These are phyloP conservation scores for Gasteruption jaculator DNA, from an alignment of 2,888 invertebrate species.

Conservation along the genomic window DNA sequence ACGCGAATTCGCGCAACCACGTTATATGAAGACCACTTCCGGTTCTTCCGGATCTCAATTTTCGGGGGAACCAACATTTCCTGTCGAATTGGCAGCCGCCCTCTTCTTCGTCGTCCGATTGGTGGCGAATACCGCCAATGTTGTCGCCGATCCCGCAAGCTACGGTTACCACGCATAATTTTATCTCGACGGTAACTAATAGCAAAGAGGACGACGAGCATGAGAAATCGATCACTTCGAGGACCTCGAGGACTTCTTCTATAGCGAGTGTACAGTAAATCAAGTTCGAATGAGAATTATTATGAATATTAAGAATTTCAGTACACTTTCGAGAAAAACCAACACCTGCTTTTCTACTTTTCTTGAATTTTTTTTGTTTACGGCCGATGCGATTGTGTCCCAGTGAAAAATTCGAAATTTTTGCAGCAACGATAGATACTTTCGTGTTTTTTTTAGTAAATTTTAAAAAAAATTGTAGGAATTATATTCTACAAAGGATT, in stretches of 20 bases:
- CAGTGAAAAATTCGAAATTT: slow-evolving; percentile 10
- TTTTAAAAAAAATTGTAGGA: too few relatives aligned
- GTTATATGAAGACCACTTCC: slow-evolving; percentile 84
- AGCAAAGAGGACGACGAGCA: background rate
- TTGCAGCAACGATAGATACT: too few relatives aligned
- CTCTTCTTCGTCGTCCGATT: slow-evolving; percentile 53
- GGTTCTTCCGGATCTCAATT: slow-evolving; percentile 65
- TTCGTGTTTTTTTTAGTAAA: too few relatives aligned
- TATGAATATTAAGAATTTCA: background rate
- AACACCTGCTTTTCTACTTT: too few relatives aligned
- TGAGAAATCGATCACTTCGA: slow-evolving; percentile 9
- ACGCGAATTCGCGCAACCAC: slow-evolving; percentile 54
- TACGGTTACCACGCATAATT: slow-evolving; percentile 35
- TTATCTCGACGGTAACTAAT: slow-evolving; percentile 32
- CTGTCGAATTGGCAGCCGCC: too few relatives aligned
- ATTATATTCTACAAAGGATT: too few relatives aligned
- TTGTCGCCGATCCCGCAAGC: slow-evolving; percentile 43
- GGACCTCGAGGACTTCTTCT: slow-evolving; percentile 26
- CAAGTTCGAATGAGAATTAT: background rate
- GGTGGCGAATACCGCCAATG: slow-evolving; percentile 47
- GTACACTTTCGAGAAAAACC: too few relatives aligned
- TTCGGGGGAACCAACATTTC: slow-evolving; percentile 60
- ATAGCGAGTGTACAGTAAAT: slow-evolving; percentile 30
- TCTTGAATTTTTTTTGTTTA: too few relatives aligned
- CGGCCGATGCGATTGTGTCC: slow-evolving; percentile 3